Conservation (phyloP, 2,888 invertebrate species). For the Lordiphosa andalusiaca region DNA sequence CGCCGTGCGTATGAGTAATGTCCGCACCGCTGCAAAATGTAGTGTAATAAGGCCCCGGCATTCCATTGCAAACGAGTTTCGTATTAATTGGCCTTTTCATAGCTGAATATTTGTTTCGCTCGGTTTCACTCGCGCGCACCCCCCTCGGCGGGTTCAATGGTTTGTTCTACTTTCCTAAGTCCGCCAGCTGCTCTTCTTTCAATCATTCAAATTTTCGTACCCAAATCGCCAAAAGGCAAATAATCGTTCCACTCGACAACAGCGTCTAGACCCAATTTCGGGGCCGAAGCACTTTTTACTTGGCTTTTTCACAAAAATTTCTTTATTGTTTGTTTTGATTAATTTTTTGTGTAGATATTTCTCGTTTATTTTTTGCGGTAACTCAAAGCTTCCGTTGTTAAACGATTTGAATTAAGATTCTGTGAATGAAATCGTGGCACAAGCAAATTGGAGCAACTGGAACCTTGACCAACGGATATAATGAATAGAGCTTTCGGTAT, state of each 20-base stretch:
- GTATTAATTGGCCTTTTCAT: constrained; percentile 72
- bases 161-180: constrained; percentile 58
- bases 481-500: constrained; percentile 37
- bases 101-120: constrained; percentile 50
- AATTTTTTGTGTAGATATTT: constrained; percentile 36
- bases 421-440: constrained; percentile 45
- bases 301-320: constrained; percentile 54
- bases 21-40: constrained; percentile 39
- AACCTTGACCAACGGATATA: constrained; percentile 61
- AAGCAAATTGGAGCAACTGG: constrained; percentile 50
- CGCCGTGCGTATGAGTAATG: constrained; percentile 70
- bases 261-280: constrained; percentile 62
- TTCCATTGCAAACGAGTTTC: constrained; percentile 69
- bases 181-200: constrained; percentile 32
- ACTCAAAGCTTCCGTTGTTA: constrained; percentile 67
- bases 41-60: constrained; percentile 57
- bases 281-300: constrained; percentile 59
- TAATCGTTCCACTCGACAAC: constrained; percentile 30
- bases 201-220: constrained; percentile 49
- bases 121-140: constrained; percentile 32
- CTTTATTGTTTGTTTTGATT: constrained; percentile 70
- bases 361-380: constrained; percentile 38
- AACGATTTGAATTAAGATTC: constrained; percentile 68
- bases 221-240: constrained; percentile 35
- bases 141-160: constrained; percentile 38